Conservation (phyloP, 1,140 invertebrate species). For the Calephelis nemesis region DNA sequence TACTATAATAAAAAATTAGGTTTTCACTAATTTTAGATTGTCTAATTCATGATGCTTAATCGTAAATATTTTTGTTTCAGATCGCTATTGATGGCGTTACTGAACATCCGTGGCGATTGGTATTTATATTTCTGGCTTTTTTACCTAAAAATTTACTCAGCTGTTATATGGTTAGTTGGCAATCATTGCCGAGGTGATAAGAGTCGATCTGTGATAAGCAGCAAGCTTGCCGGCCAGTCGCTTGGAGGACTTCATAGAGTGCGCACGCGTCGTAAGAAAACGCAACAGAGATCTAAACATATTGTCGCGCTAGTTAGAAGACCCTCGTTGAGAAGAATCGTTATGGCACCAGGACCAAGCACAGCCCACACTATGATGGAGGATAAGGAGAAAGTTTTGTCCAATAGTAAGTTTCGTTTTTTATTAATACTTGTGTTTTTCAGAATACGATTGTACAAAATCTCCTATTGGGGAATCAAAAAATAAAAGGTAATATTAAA, state of each 20-base stretch:
- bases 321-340: constrained; percentile 65
- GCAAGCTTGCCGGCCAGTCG: constrained; percentile 57
- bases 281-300: constrained; percentile 56
- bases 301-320: constrained; percentile 65
- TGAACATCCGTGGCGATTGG: constrained; percentile 67
- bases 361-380: constrained; percentile 74
- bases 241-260: constrained; percentile 64
- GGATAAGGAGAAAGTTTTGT: constrained; percentile 71
- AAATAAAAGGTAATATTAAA: too few species aligned
- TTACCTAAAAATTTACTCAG: constrained; percentile 71
- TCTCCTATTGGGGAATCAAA: too few species aligned
- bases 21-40: too few species aligned
- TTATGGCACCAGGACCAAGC: constrained; percentile 72
- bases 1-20: too few species aligned
- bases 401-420: constrained; percentile 50
- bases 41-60: too few species aligned
- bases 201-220: constrained; percentile 66
- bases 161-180: constrained; percentile 67
- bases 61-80: constrained; percentile 48
- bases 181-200: constrained; percentile 74
- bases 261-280: constrained; percentile 65
- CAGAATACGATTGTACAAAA: too few species aligned
- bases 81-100: constrained; percentile 71
- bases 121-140: constrained; percentile 67
- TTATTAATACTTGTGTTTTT: too few species aligned